phyloP scores from a whole-genome alignment of 2,113 vertebrate species.

The Pelmatolapia mariae region DNA sequence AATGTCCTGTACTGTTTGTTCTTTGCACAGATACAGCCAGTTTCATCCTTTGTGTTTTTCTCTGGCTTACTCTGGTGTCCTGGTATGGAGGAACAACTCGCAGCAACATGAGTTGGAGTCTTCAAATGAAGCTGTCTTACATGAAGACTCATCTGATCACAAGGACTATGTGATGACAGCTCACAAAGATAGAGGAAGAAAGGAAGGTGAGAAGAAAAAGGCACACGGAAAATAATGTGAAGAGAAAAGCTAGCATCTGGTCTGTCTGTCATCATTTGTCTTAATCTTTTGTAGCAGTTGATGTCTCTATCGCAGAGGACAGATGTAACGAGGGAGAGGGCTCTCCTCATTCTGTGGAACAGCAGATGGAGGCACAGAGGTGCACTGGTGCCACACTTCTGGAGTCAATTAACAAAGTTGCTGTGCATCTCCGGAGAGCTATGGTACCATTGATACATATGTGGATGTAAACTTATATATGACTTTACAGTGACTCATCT shows the following conservation, averaged over 20 bases:
- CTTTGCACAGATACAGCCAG: constrained; percentile 74
- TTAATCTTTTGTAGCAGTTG: neutral
- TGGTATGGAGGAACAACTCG: constrained; percentile 59
- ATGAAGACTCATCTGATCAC: neutral
- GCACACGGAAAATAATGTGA: neutral
- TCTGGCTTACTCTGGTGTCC: constrained; percentile 77
- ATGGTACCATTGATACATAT: constrained; percentile 68
- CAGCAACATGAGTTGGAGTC: neutral
- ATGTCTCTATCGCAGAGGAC: neutral
- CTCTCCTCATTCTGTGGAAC: neutral
- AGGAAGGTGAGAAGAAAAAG: constrained; percentile 19
- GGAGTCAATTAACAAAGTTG: constrained; percentile 75
- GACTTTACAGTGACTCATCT: neutral
- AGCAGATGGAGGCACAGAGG: neutral
- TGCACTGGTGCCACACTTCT: constrained; percentile 22
- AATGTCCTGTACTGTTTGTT: neutral
- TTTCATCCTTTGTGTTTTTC: constrained; percentile 80
- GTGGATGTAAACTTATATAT: neutral
- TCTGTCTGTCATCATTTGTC: neutral
- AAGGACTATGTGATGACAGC: neutral
- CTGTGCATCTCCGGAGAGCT: constrained; percentile 80
- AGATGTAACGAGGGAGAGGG: constrained; percentile 1
- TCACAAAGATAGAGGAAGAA: neutral
- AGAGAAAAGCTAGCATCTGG: neutral
- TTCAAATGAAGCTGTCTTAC: neutral